Conservation (phyloP, 1,140 invertebrate genomes). For the Venustaconcha ellipsiformis region DNA sequence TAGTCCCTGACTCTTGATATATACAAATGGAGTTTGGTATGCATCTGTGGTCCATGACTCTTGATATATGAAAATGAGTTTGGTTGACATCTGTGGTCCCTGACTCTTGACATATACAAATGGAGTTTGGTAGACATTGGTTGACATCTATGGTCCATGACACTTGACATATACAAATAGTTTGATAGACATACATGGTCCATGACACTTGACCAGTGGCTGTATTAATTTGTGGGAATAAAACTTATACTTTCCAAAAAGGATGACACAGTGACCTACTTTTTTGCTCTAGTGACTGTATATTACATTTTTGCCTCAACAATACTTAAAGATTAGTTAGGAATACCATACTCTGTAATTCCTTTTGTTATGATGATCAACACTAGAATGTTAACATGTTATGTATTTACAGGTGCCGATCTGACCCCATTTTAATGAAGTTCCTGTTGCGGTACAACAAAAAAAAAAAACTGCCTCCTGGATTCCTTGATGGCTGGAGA, state of each 20-base stretch:
- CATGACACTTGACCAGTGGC: too few species aligned
- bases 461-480: slow-evolving; percentile 50
- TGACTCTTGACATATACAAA: too few species aligned
- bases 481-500: slow-evolving; percentile 64
- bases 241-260: background rate
- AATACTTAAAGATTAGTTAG: too few species aligned
- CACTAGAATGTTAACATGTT: slow-evolving; percentile 1
- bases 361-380: background rate
- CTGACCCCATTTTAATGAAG: slow-evolving; percentile 65
- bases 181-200: too few species aligned
- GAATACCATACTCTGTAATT: slow-evolving; percentile 2
- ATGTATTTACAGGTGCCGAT: slow-evolving; percentile 56
- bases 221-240: background rate
- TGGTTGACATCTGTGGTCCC: too few species aligned
- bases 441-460: slow-evolving; percentile 62
- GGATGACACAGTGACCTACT: background rate
- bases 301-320: background rate
- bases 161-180: too few species aligned
- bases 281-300: background rate
- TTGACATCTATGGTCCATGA: too few species aligned
- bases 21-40: too few species aligned
- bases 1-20: too few species aligned
- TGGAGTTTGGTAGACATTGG: too few species aligned
- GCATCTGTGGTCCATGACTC: too few species aligned
- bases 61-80: too few species aligned